Percentiles rank a stretch among this genome's conserved stretches.
These are phyloP conservation scores for Mustela lutreola DNA, from an alignment of 2,113 vertebrate species.

Conservation along the genomic window DNA sequence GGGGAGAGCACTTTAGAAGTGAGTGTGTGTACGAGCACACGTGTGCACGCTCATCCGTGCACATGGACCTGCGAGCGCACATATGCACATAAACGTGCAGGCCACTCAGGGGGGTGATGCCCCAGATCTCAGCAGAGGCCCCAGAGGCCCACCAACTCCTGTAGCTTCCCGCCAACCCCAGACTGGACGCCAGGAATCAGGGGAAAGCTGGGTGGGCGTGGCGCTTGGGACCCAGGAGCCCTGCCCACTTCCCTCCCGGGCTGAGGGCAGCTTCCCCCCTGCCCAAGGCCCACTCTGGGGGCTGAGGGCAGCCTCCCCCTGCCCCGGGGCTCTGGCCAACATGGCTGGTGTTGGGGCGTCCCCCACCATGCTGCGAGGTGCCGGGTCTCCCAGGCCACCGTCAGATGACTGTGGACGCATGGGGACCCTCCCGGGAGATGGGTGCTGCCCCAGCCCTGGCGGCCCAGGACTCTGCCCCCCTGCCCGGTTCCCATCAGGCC, in stretches of 20 bases:
- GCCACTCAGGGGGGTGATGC: background rate
- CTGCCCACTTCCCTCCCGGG: background rate
- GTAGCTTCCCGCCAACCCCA: background rate
- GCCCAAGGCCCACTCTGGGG: too few relatives aligned
- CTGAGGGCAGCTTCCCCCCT: background rate
- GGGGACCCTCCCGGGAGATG: background rate
- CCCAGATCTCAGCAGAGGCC: too few relatives aligned
- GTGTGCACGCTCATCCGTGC: rapidly evolving
- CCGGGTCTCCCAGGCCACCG: background rate
- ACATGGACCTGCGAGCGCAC: background rate
- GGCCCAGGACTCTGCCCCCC: background rate
- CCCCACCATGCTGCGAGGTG: background rate
- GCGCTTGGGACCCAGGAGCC: background rate
- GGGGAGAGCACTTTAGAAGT: too few relatives aligned
- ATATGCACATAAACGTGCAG: too few relatives aligned
- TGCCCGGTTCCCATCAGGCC: background rate
- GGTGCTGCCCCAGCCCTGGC: background rate
- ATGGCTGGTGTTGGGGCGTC: background rate
- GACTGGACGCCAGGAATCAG: background rate
- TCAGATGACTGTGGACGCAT: background rate
- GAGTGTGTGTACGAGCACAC: background rate
- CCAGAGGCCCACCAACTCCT: background rate
- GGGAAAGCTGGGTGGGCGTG: background rate
- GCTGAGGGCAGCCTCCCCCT: background rate
- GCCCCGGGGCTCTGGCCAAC: background rate